These are phyloP conservation scores for Drosophila borborema DNA, from an alignment of 2,888 invertebrate genomes.

Conservation along the genomic window DNA sequence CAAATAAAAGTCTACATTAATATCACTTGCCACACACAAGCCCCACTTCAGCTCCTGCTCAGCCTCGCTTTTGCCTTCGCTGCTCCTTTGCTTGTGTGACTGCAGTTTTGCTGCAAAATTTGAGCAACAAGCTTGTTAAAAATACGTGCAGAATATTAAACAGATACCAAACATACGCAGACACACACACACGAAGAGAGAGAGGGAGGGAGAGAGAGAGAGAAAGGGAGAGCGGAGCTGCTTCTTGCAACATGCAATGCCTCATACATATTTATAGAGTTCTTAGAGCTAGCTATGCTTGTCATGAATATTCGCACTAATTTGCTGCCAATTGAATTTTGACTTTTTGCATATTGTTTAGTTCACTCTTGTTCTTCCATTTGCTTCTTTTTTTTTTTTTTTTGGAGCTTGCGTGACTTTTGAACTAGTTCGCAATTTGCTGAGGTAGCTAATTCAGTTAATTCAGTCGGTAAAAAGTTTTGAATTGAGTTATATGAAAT, in stretches of 20 bases:
- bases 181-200: constrained; percentile 4
- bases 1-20: constrained; percentile 35
- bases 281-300: constrained; percentile 23
- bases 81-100: not conserved
- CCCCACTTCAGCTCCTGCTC: not conserved
- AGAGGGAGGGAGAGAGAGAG: too few species aligned
- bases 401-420: constrained; percentile 15
- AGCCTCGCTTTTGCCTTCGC: too few species aligned
- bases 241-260: constrained; percentile 29
- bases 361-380: constrained; percentile 7
- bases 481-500: not conserved
- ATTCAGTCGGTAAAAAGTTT: not conserved
- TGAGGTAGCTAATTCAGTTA: not conserved
- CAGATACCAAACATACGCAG: constrained; percentile 27
- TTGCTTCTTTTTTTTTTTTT: not conserved
- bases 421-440: constrained; percentile 6
- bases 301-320: constrained; percentile 62
- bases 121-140: constrained; percentile 65
- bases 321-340: constrained; percentile 65
- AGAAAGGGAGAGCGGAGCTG: not conserved
- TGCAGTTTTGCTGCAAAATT: constrained; percentile 58
- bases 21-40: constrained; percentile 14
- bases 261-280: constrained; percentile 60
- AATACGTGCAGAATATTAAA: constrained; percentile 56
- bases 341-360: constrained; percentile 46